Conservation (phyloP, 2,888 invertebrate species). For the Pachycephus smyrnensis region DNA sequence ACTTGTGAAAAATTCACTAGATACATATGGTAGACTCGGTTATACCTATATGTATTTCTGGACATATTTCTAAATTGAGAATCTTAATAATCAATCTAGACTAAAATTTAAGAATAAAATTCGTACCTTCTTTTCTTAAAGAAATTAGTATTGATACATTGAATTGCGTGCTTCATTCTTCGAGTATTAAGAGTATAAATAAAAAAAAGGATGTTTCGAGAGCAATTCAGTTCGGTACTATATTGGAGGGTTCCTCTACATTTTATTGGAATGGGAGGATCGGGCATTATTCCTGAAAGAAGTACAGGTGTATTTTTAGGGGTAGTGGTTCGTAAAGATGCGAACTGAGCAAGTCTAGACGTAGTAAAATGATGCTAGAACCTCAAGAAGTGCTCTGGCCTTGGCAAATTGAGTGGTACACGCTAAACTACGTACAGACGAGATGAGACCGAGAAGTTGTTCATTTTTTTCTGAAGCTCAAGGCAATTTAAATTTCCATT, state of each 20-base stretch:
- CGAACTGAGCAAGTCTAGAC: constrained; percentile 39
- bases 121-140: too few relatives aligned
- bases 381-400: constrained; percentile 15
- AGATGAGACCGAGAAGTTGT: not conserved
- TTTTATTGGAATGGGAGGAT: not conserved
- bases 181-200: not conserved
- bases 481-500: not conserved
- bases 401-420: constrained; percentile 1
- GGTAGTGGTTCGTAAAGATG: constrained; percentile 41
- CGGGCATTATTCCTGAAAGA: constrained; percentile 11
- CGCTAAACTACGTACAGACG: not conserved
- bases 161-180: not conserved
- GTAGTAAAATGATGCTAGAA: constrained; percentile 35
- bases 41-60: too few relatives aligned
- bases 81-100: too few relatives aligned
- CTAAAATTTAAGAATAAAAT: too few relatives aligned
- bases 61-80: too few relatives aligned
- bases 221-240: not conserved
- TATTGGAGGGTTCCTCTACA: not conserved
- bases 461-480: not conserved
- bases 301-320: constrained; percentile 38
- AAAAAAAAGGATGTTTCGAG: not conserved
- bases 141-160: not conserved
- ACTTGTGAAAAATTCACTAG: too few relatives aligned
- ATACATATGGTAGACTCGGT: too few relatives aligned